Percentiles rank a stretch among this genome's conserved stretches.
Evolutionary conservation across 2,888 invertebrate genomes (phyloP).

Genomic region (Molorchus minor): DNA sequence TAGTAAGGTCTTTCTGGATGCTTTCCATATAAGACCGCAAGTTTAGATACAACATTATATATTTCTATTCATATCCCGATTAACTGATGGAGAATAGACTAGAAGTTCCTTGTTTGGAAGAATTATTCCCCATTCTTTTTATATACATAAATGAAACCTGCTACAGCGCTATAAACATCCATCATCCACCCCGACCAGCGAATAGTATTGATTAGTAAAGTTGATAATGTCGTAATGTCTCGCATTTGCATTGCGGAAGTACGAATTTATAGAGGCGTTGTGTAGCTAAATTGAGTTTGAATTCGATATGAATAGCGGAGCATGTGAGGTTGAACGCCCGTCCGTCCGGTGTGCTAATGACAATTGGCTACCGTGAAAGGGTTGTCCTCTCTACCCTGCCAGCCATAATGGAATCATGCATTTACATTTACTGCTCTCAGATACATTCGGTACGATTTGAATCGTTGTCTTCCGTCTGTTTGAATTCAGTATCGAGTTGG

Average conservation of each 20-base stretch:
- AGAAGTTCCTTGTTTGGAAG: no score
- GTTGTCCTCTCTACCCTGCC: slow-evolving; percentile 48
- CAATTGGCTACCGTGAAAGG: slow-evolving; percentile 59
- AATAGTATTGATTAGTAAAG: slow-evolving; percentile 42
- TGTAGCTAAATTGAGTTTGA: slow-evolving; percentile 57
- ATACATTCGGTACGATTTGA: slow-evolving; percentile 38
- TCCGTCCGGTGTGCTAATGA: slow-evolving; percentile 58
- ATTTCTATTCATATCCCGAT: no score
- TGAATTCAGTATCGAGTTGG: slow-evolving; percentile 34
- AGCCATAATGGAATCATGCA: slow-evolving; percentile 57
- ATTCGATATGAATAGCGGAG: slow-evolving; percentile 58
- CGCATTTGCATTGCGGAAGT: slow-evolving; percentile 53
- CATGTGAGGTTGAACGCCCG: slow-evolving; percentile 53
- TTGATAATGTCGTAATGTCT: slow-evolving; percentile 45
- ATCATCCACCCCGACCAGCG: slow-evolving; percentile 23
- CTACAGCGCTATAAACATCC: background rate
- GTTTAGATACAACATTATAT: no score
- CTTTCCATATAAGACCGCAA: no score
- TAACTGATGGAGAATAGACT: no score
- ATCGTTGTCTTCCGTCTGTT: slow-evolving; percentile 39
- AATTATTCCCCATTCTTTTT: no score
- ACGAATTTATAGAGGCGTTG: slow-evolving; percentile 56
- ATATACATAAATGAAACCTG: no score
- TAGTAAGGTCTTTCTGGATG: no score
- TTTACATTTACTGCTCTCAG: slow-evolving; percentile 54